Percentiles rank a stretch among this genome's conserved stretches.
Conservation (phyloP, 2,113 vertebrate genomes). For the Ceyx melanurus region DNA sequence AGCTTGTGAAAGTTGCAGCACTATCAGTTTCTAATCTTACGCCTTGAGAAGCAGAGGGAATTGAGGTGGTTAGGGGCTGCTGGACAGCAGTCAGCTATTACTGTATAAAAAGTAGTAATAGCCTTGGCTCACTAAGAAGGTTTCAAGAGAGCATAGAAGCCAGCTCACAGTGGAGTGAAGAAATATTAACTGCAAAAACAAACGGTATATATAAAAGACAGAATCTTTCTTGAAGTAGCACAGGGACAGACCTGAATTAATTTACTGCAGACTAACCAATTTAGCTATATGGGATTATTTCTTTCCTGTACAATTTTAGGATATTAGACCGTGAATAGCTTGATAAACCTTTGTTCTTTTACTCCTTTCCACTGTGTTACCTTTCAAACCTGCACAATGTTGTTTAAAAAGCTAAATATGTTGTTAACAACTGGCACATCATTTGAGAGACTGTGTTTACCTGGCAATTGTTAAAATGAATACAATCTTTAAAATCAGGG, state of each 20-base stretch:
- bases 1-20: conserved; percentile 60
- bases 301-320: not conserved
- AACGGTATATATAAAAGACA: conserved; percentile 28
- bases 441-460: not conserved
- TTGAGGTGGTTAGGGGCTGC: conserved; percentile 50
- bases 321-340: not conserved
- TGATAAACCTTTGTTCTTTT: not conserved
- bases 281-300: conserved; percentile 12
- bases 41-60: conserved; percentile 50
- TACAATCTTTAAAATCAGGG: not conserved
- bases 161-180: conserved; percentile 7
- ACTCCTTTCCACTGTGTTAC: not conserved
- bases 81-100: conserved; percentile 59
- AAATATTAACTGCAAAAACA: conserved; percentile 51
- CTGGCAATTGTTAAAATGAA: not conserved
- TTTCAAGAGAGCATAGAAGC: conserved; percentile 49
- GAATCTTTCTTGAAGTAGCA: conserved; percentile 32
- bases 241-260: conserved; percentile 33
- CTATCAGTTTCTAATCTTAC: conserved; percentile 64
- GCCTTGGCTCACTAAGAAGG: conserved; percentile 12
- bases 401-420: not conserved
- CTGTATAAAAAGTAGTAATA: conserved; percentile 55
- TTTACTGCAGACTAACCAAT: conserved; percentile 24
- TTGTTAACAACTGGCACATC: not conserved
- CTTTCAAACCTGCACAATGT: not conserved